These are phyloP conservation scores for Polyploca ridens DNA, from an alignment of 2,888 invertebrate genomes.

Conservation along the genomic window DNA sequence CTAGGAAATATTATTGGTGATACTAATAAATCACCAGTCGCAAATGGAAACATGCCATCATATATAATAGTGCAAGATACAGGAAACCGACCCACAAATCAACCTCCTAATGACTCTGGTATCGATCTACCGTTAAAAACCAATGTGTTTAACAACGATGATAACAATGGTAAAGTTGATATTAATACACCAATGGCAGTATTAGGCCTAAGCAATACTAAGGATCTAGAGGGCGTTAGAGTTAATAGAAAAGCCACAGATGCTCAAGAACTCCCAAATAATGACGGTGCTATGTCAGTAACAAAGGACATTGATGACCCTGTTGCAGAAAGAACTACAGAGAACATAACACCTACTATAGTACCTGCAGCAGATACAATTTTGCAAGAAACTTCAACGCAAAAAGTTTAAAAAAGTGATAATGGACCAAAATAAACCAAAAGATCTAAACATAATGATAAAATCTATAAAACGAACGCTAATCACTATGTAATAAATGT, in stretches of 20 bases:
- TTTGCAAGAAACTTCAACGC: neutral
- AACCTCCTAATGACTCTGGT: neutral
- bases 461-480: no score
- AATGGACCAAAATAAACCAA: neutral
- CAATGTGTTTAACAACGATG: neutral
- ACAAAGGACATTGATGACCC: neutral
- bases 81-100: neutral
- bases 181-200: neutral
- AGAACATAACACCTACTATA: neutral
- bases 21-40: neutral
- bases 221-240: neutral
- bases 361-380: neutral
- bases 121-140: neutral
- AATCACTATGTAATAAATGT: no score
- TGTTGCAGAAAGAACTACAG: neutral
- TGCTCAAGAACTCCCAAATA: neutral
- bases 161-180: neutral
- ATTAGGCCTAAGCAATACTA: neutral
- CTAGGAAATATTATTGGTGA: neutral
- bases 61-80: neutral
- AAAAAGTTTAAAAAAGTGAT: neutral
- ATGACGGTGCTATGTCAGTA: neutral
- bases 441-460: no score
- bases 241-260: neutral
- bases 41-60: neutral